Conservation (phyloP, 23 tunicate genomes). For the Corella eumyota region DNA sequence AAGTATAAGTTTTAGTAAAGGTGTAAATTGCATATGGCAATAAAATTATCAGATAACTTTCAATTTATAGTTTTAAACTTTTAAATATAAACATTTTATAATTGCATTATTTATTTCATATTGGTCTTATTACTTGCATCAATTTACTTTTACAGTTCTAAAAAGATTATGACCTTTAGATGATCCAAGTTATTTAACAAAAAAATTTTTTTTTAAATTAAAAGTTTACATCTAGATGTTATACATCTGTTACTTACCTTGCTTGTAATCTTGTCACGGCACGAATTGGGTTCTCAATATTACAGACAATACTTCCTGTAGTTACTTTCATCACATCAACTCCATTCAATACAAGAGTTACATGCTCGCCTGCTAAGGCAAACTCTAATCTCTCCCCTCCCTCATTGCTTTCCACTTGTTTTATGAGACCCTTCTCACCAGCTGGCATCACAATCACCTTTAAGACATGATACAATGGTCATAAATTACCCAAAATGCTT, state of each 20-base stretch:
- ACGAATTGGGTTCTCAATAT: slow-evolving; percentile 41
- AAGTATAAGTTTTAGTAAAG: neutral
- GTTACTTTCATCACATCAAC: slow-evolving; percentile 63
- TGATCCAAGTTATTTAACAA: too few species aligned
- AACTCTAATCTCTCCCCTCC: slow-evolving; percentile 39
- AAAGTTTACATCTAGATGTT: too few species aligned
- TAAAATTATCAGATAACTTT: neutral
- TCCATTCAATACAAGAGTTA: slow-evolving; percentile 55
- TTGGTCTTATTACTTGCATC: too few species aligned
- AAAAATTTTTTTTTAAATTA: too few species aligned
- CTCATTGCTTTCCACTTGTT: slow-evolving; percentile 52
- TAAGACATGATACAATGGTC: neutral
- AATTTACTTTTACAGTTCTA: too few species aligned
- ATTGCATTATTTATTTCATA: too few species aligned
- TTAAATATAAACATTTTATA: too few species aligned
- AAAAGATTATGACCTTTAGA: too few species aligned
- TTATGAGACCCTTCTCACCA: slow-evolving; percentile 62
- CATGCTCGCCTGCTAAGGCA: slow-evolving; percentile 80
- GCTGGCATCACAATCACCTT: slow-evolving; percentile 85
- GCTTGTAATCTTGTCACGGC: slow-evolving; percentile 58
- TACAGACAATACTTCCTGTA: slow-evolving; percentile 62
- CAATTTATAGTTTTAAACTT: neutral
- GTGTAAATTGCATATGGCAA: neutral
- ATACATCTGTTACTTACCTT: slow-evolving; percentile 48
- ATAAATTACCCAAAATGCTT: too few species aligned